A percentile compares a stretch with the other conserved stretches of the same genome.
Conservation (phyloP, 2,888 invertebrate genomes). For the Tipula lateralis region DNA sequence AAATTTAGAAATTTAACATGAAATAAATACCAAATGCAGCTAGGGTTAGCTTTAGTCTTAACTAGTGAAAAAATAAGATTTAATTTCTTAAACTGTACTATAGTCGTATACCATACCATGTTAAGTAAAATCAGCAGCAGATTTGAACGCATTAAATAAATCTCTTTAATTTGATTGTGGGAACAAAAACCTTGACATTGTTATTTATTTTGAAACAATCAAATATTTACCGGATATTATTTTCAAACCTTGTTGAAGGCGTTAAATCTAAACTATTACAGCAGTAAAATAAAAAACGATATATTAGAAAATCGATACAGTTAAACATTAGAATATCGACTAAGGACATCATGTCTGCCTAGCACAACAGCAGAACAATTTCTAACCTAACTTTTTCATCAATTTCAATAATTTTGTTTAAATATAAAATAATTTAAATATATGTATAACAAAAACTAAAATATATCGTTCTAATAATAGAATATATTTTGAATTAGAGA, state of each 20-base stretch:
- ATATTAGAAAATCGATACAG: not conserved
- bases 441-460: not conserved
- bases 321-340: not conserved
- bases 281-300: not conserved
- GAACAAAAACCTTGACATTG: not conserved
- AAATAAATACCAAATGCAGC: not conserved
- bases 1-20: not conserved
- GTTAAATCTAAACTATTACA: not conserved
- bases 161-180: not conserved
- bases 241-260: not conserved
- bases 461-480: not conserved
- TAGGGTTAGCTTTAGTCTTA: not conserved
- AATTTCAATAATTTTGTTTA: not conserved
- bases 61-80: not conserved
- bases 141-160: too few species aligned
- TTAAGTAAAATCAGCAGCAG: too few species aligned
- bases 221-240: not conserved
- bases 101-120: too few species aligned
- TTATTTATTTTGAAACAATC: not conserved
- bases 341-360: constrained; percentile 24
- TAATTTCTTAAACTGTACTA: too few species aligned
- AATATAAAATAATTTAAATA: not conserved
- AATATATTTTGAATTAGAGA: constrained; percentile 1
- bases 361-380: not conserved
- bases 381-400: not conserved